Conservation (phyloP, 2,113 vertebrate species). For the Hyaena hyaena region DNA sequence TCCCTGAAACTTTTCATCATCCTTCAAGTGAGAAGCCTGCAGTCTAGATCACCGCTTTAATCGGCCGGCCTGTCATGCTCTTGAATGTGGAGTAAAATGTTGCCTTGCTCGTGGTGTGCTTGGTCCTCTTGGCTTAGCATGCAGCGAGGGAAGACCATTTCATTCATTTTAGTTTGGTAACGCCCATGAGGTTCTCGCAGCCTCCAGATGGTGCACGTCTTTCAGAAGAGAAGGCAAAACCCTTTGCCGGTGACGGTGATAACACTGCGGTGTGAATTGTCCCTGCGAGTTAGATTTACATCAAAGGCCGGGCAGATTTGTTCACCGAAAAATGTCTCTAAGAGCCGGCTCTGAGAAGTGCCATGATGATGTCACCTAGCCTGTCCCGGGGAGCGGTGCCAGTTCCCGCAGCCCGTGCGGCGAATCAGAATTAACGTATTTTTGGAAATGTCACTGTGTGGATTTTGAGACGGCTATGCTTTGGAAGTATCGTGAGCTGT, state of each 20-base stretch:
- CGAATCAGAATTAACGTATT: slow-evolving; percentile 44
- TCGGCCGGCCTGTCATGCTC: neutral
- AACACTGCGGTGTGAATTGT: neutral
- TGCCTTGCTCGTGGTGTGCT: neutral
- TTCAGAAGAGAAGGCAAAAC: neutral
- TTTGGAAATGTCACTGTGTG: slow-evolving; percentile 49
- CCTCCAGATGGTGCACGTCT: neutral
- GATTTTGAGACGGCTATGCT: slow-evolving; percentile 15
- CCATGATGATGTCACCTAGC: slow-evolving; percentile 60
- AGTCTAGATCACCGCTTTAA: neutral
- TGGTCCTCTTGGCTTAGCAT: neutral
- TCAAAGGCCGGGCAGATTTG: slow-evolving; percentile 22
- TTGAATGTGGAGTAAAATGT: neutral
- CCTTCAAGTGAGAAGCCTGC: neutral
- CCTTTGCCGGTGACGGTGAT: neutral
- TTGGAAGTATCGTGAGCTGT: neutral
- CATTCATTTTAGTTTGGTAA: neutral
- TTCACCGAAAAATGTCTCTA: slow-evolving; percentile 51
- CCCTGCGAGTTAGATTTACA: slow-evolving; percentile 41
- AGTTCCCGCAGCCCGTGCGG: slow-evolving; percentile 2
- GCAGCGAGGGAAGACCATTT: neutral
- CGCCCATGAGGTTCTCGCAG: neutral
- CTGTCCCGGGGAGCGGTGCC: slow-evolving; percentile 44
- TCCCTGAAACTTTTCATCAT: neutral
- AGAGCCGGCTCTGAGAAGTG: slow-evolving; percentile 27